Evolutionary conservation across 1,140 invertebrate species (phyloP), one percentile per base, ranked within the genome.

Genomic region (Oncopodura yosiiana): DNA sequence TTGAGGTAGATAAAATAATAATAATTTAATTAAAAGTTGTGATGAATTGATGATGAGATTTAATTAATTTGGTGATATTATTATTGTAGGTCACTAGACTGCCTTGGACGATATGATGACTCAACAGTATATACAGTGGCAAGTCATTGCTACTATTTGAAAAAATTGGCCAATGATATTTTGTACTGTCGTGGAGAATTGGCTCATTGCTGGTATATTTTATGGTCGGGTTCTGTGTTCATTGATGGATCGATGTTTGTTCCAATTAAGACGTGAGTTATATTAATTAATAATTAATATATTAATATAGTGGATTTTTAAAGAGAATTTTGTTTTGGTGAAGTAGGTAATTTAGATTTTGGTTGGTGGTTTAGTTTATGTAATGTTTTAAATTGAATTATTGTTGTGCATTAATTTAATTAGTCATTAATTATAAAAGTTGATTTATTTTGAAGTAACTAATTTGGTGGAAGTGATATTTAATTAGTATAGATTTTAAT

Each of bases 211-310:
- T 89, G 86, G 86, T 90, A 86, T 71, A 86, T 90, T 64, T 70
- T 89, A 29, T 74, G 89, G 26, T 84, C 83, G 11, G 87, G 87
- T 38, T 86, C 84, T 3, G 86, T 89, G n/a, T 89, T 89, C 74
- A 90, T 90, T 69, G 85, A 88, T 71, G 84, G 84, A 53, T 84
- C 82, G 50, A 87, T 90, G 83, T 89, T 84, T 66, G 73, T 89
- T 50, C 86, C 87, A 3, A 73, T 84, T 61, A 82, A 82, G 73
- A 87, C 85, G 87, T 90, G 77, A 76, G 73, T 68, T 23, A 19
- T 50, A 32, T 46, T 11, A 21, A 34, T 34, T 36, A 11, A 16
- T 26, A 45, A 44, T 29, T 27, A 14, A 53, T 21, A 9, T 56
- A n/a, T 23, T 14, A 8, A 14, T 3, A 18, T 34, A 30, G 8